Conservation (phyloP, 2,113 vertebrate genomes). For the Caracal caracal region DNA sequence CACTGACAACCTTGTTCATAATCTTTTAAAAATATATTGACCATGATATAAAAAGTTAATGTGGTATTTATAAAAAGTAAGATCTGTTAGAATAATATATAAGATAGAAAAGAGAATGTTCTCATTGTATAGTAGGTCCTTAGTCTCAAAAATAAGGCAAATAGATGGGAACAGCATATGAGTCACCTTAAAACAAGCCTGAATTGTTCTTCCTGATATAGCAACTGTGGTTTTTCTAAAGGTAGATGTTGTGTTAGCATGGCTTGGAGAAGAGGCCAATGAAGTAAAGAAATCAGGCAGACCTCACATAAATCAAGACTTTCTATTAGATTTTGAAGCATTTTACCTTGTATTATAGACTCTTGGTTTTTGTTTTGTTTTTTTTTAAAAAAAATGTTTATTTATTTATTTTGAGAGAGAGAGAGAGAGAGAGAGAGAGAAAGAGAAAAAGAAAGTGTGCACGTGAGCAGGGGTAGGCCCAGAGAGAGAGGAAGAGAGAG, state of each 20-base stretch:
- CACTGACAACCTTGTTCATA: not conserved
- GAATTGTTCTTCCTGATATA: not conserved
- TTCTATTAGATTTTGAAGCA: not conserved
- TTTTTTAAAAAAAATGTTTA: too few species aligned
- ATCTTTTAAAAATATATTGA: not conserved
- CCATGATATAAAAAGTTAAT: not conserved
- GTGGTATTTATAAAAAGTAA: not conserved
- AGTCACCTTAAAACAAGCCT: not conserved
- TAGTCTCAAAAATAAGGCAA: not conserved
- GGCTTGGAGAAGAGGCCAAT: not conserved
- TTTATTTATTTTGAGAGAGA: too few species aligned
- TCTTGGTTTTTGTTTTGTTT: not conserved
- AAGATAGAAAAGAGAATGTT: not conserved
- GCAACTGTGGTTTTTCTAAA: not conserved
- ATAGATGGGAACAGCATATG: fast-evolving
- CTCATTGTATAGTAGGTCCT: not conserved
- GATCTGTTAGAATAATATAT: not conserved
- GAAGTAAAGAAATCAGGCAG: not conserved
- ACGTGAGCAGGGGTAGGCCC: too few species aligned
- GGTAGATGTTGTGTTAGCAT: not conserved
- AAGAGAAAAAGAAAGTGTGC: too few species aligned
- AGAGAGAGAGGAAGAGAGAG: too few species aligned
- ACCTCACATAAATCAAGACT: not conserved
- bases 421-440: too few species aligned
- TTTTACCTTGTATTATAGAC: not conserved